These are phyloP conservation scores for Sebastes itinus DNA, from an alignment of 2,797 vertebrate species.

Conservation along the genomic window DNA sequence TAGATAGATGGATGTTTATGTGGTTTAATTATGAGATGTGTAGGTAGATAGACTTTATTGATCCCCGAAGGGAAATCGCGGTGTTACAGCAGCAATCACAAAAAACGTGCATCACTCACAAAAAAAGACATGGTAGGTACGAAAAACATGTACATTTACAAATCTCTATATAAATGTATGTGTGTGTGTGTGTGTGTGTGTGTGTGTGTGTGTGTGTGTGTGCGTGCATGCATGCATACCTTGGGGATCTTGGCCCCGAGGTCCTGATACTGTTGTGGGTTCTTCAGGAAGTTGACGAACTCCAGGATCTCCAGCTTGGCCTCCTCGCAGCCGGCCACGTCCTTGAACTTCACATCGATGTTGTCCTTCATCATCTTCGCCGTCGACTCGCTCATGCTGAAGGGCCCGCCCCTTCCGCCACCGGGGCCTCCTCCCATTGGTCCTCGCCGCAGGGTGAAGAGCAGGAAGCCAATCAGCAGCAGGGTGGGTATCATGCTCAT, in stretches of 20 bases:
- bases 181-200: neutral
- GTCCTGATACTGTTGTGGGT: conserved; percentile 95
- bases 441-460: conserved; percentile 90
- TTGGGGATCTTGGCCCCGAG: conserved; percentile 98
- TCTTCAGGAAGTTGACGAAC: conserved; percentile 96
- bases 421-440: conserved; percentile 86
- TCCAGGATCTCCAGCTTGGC: conserved; percentile 97
- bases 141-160: too few relatives aligned
- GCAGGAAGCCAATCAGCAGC: conserved; percentile 90
- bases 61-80: too few relatives aligned
- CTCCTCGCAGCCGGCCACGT: conserved; percentile 96
- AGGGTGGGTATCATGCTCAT: conserved; percentile 91
- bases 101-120: too few relatives aligned
- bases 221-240: conserved; percentile 66
- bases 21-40: too few relatives aligned
- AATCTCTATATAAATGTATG: too few relatives aligned
- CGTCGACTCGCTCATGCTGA: conserved; percentile 94
- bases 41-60: too few relatives aligned
- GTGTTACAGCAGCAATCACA: too few relatives aligned
- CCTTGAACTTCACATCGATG: conserved; percentile 95
- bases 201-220: neutral
- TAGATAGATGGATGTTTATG: too few relatives aligned
- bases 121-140: too few relatives aligned
- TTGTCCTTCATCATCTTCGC: conserved; percentile 94
- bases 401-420: conserved; percentile 91